These are phyloP conservation scores for Aphyosemion australe DNA, from an alignment of 2,113 vertebrate species.

Conservation along the genomic window DNA sequence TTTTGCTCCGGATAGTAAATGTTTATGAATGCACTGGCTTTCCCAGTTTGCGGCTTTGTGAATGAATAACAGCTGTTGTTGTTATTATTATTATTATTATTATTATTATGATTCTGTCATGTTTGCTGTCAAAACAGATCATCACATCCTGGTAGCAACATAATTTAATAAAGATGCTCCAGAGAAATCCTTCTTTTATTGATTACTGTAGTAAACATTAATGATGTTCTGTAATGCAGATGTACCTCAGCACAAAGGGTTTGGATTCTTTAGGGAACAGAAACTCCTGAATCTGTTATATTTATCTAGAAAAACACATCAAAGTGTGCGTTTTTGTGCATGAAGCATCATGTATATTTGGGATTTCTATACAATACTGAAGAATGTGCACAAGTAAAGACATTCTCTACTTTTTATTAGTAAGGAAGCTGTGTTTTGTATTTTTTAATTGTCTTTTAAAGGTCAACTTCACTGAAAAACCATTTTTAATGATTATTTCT, in stretches of 20 bases:
- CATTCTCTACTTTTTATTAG: too few species aligned
- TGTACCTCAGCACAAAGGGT: not conserved
- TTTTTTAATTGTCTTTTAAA: not conserved
- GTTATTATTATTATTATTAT: too few species aligned
- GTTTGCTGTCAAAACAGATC: not conserved
- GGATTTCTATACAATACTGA: not conserved
- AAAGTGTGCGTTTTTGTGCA: not conserved
- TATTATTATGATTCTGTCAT: too few species aligned
- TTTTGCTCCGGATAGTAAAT: constrained; percentile 2
- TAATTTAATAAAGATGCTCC: constrained; percentile 7
- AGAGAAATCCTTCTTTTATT: not conserved
- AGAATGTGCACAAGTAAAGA: not conserved
- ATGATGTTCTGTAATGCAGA: not conserved
- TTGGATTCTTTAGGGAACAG: not conserved
- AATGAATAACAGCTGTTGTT: too few species aligned
- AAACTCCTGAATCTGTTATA: too few species aligned
- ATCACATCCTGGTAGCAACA: not conserved
- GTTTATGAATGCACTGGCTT: not conserved
- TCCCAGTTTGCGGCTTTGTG: constrained; percentile 1
- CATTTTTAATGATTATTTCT: too few species aligned
- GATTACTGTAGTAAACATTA: not conserved
- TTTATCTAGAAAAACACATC: not conserved
- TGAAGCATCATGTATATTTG: not conserved
- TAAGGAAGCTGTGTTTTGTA: not conserved
- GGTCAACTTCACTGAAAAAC: too few species aligned